Base-by-base conservation (phyloP, 1,140 invertebrate genomes). In the Drosophila pectinifera region DNA sequence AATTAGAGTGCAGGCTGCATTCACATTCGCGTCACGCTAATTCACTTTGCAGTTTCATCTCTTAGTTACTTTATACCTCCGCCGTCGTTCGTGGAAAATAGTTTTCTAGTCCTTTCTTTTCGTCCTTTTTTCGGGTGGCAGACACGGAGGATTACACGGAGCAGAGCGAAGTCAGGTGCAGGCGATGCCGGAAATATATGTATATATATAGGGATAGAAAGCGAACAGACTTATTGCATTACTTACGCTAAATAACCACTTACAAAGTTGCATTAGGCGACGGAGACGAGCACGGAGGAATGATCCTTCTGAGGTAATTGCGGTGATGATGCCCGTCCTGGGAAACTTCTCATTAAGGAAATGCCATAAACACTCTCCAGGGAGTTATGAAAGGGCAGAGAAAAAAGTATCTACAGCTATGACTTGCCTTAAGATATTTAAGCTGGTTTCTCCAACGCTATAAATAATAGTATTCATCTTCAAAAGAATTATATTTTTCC, bases 171-270 rank as follows among this genome's bases (percentile, higher is more conserved):
- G 61, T 65, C 62, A 69, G 58, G 45, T 61, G 69, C 80, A 65
- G 46, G 20, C 18, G 34, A 16, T 28, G 46, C 83, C 81, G 83
- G 83, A 86, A 88, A 79, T 73, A 86, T 83, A 48, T 64, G 18
- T 31, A 77, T 69, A 39, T 61, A 26, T 20, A 69, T 4, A 16
- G 53, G 42, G 31, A 34, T 18, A 58, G 70, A 64, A 82, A 69
- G 62, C 79, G 64, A 80, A 76, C 84, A 89, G 76, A 89, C 84
- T 88, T 88, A 88, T 89, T 88, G 79, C 84, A 88, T 88, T 88
- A 88, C 83, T 88, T 88, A 88, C 83, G 75, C 76, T 83, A 88
- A 88, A 88, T 89, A 88, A 88, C 83, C 83, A 80, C 83, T 88
- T 89, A 88, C 83, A 88, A 86, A 88, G 73, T 70, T 83, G 56